Base-by-base conservation (phyloP, 2,113 vertebrate species). In the Eurystomus gularis region DNA sequence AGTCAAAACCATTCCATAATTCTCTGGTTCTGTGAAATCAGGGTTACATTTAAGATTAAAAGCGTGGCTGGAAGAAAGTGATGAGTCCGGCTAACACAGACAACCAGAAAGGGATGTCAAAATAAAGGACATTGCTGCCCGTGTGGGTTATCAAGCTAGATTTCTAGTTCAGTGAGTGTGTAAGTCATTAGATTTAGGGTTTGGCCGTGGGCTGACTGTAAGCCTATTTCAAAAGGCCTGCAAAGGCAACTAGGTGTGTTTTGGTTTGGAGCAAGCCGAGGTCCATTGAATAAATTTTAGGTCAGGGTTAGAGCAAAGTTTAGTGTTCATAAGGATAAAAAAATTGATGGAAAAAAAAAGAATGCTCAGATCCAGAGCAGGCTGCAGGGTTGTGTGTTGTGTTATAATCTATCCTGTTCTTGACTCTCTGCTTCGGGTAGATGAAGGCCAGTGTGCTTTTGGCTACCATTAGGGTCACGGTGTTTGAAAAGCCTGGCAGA, bases 391-490 rank as follows among this genome's bases (percentile, higher is more conserved):
- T 39, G 19, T 21, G 23, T 5, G 1, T 8, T 69, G 68, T 25
- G 7, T 49, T 76, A 69, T 3, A 21, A 33, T 29, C 28, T 15
- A 2, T n/a, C 11, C 9, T 26, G 20, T 23, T 61, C 15, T 10
- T n/a, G 28, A 20, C 40, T 35, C 54, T 44, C 11, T 58, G 4
- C 37, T 64, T 42, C 1, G 5, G 4, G 15, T 3, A n/a, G 16
- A 17, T 39, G 46, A 82, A 31, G 3, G 20, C 46, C 49, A 69
- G 33, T 4, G 9, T 40, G 33, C 55, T 87, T 81, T 61, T 37
- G 44, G 33, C 35, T 55, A 23, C 14, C 7, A 0, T 39, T 8
- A 54, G 28, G n/a, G 17, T 37, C 39, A 9, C 0, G 11, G 19
- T 17, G 25, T 23, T 70, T 33, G 73, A 33, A 23, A 11, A 54